These are phyloP conservation scores for Aldrovandia affinis DNA, from an alignment of 2,797 vertebrate genomes.

Conservation along the genomic window DNA sequence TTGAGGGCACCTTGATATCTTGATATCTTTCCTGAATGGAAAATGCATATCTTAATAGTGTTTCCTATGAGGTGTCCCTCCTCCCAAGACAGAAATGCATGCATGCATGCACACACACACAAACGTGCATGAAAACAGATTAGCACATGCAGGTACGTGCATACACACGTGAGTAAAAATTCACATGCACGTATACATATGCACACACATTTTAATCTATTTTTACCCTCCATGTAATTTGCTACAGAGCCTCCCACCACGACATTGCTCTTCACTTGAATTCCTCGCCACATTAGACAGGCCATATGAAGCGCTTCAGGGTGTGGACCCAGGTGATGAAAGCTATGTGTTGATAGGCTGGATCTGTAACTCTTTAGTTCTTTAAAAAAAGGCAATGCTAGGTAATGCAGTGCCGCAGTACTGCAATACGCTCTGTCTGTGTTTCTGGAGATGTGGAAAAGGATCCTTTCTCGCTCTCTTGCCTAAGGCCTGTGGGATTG, in stretches of 20 bases:
- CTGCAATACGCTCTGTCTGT: background rate
- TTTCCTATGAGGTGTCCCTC: background rate
- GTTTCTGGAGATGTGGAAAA: background rate
- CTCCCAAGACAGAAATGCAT: too few species aligned
- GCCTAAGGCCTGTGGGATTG: background rate
- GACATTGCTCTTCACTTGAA: too few species aligned
- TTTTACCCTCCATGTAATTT: too few species aligned
- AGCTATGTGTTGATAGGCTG: background rate
- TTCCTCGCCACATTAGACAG: too few species aligned
- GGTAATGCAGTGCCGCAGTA: background rate
- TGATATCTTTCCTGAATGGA: background rate
- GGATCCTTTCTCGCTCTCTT: background rate
- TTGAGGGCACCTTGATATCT: background rate
- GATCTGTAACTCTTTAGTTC: background rate
- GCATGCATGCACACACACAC: too few species aligned
- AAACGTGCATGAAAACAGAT: too few species aligned
- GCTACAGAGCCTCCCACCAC: too few species aligned
- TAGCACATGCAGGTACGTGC: too few species aligned
- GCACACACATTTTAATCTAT: too few species aligned
- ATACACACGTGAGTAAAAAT: background rate
- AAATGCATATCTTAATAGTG: background rate
- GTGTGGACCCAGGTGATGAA: background rate
- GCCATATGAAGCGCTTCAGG: too few species aligned
- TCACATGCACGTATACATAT: background rate
- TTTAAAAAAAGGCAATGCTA: background rate